phyloP scores from a whole-genome alignment of 2,888 invertebrate genomes.

The Patella pellucida region DNA sequence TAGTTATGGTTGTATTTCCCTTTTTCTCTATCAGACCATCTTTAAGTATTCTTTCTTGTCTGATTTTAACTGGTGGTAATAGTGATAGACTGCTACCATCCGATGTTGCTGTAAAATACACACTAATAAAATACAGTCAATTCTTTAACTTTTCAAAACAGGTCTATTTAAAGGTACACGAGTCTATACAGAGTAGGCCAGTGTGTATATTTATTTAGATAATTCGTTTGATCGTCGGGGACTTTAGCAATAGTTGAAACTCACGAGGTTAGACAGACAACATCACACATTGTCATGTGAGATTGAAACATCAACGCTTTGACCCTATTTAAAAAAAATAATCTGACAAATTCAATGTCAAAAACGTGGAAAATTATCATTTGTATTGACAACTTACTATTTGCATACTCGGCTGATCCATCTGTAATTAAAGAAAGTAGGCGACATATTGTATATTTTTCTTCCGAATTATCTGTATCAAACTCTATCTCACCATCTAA shows the following conservation, averaged over 20 bases:
- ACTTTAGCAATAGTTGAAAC: not conserved
- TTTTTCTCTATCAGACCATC: conserved; percentile 58
- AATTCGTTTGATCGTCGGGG: not conserved
- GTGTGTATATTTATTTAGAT: no score
- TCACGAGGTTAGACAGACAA: not conserved
- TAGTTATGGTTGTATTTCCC: conserved; percentile 56
- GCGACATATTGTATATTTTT: conserved; percentile 55
- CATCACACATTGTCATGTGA: conserved; percentile 11
- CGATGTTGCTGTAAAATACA: no score
- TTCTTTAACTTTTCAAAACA: no score
- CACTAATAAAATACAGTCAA: no score
- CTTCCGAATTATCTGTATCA: conserved; percentile 55
- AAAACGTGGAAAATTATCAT: no score
- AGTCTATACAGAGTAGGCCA: no score
- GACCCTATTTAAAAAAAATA: not conserved
- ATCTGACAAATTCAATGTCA: no score
- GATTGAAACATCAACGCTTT: not conserved
- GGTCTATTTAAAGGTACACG: no score
- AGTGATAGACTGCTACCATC: no score
- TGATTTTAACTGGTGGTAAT: conserved; percentile 16
- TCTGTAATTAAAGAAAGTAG: conserved; percentile 44
- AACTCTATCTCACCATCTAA: conserved; percentile 43
- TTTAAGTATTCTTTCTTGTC: conserved; percentile 39
- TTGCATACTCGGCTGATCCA: conserved; percentile 9
- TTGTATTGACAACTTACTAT: conserved; percentile 18